Conservation (phyloP, 2,113 vertebrate species). For the Shinisaurus crocodilurus region DNA sequence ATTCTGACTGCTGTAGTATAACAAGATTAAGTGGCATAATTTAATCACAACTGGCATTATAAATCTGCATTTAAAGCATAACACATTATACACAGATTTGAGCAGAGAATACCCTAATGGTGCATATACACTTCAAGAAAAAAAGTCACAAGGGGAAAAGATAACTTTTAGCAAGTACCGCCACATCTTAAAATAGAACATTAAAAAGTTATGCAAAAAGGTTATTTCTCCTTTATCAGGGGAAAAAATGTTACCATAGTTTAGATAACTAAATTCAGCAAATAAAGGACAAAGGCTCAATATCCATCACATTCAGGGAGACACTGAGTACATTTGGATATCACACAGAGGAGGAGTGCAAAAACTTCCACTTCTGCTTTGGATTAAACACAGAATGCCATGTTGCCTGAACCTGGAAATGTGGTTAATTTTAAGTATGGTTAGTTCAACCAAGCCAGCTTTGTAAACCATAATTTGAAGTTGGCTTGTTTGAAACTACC, state of each 20-base stretch:
- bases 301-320: neutral
- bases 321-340: neutral
- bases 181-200: neutral
- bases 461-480: neutral
- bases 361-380: neutral
- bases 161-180: neutral
- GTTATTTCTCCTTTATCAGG: neutral
- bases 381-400: neutral
- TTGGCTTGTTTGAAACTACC: neutral
- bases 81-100: neutral
- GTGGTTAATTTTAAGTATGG: neutral
- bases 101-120: neutral
- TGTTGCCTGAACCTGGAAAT: neutral
- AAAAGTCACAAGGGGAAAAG: neutral
- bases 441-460: neutral
- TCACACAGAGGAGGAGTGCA: too few species aligned
- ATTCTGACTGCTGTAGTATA: neutral
- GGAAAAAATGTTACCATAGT: neutral
- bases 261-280: neutral
- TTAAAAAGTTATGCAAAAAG: neutral
- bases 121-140: neutral
- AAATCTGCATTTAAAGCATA: neutral
- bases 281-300: neutral
- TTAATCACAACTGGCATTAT: neutral
- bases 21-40: constrained; percentile 1